These are phyloP conservation scores for Vipera ursinii DNA, from an alignment of 2,797 vertebrate genomes.

Conservation along the genomic window DNA sequence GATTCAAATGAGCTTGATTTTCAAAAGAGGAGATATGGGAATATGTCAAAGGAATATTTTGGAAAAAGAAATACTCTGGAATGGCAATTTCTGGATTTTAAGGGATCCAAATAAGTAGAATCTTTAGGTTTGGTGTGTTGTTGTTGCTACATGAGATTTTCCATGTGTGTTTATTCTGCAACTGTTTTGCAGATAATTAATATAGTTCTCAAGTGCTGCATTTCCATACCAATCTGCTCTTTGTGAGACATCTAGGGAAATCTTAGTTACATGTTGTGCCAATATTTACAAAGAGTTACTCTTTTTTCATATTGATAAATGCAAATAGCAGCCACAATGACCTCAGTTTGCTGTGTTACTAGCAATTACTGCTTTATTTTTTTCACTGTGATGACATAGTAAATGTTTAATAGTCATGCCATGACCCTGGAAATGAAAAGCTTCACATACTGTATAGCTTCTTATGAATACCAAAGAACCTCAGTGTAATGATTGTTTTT, in stretches of 20 bases:
- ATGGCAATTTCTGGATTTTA: background rate
- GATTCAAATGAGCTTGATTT: background rate
- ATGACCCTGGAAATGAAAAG: slow-evolving; percentile 24
- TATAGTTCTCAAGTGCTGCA: background rate
- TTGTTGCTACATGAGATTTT: background rate
- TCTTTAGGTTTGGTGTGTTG: background rate
- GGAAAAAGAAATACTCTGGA: background rate
- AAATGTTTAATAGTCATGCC: background rate
- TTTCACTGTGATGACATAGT: background rate
- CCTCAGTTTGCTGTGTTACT: slow-evolving; percentile 27
- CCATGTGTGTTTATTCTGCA: slow-evolving; percentile 1
- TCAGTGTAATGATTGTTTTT: background rate
- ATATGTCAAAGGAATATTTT: background rate
- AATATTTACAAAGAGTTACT: slow-evolving; percentile 10
- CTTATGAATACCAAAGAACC: background rate
- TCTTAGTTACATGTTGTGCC: background rate
- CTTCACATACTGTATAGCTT: background rate
- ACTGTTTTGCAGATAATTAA: slow-evolving; percentile 12
- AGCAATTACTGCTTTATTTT: slow-evolving; percentile 30
- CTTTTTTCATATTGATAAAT: slow-evolving; percentile 34
- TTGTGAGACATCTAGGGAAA: background rate
- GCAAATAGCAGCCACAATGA: slow-evolving; percentile 6
- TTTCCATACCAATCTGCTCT: background rate
- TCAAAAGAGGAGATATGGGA: background rate
- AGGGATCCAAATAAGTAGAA: background rate